Evolutionary conservation across 2,888 invertebrate species (phyloP), one percentile per base, ranked within the genome.

Genomic region (Rhamphomyia laevipes): DNA sequence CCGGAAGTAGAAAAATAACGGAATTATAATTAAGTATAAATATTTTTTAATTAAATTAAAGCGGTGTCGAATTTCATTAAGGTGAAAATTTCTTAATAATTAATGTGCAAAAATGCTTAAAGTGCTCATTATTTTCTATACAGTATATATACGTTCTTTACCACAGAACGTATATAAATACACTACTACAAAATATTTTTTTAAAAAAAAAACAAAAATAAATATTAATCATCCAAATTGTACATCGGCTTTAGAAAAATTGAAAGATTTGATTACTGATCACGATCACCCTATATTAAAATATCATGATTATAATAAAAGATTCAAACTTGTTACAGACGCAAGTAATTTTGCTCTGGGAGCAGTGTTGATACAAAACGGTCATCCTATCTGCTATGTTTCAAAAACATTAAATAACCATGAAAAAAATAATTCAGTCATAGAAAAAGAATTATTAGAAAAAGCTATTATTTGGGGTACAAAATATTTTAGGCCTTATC

Each of bases 401-500:
- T 47, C 43, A n/a, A 12, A 44, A 44, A 44, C 50, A 1, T 15
- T 41, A 4, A 44, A 47, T 3, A 2, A 31, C 30, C 45, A 38
- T 48, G 44, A 48, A 38, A 27, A 12, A 35, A 48, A 44, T 13
- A 30, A 48, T 16, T 27, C 15, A 2, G 21, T 31, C 2, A 48
- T 30, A 15, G 48, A 48, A 48, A 38, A 44, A 48, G 23, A 12
- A n/a, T n/a, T 48, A 3, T 38, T 44, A 13, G 40, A 30, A 1
- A n/a, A 45, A 40, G n/a, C n/a, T n/a, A n/a, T n/a, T 9, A 15
- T 33, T 4, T n/a, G n/a, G n/a, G n/a, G n/a, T 48, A 45, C 16
- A 13, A 42, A 41, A 9, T 60, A 64, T 47, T 67, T 65, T 35
- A 47, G 63, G 23, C 63, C 63, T 2, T 65, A 65, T 30, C 18